Evolutionary conservation across 2,797 vertebrate genomes (phyloP).

Genomic region (Microctenopoma steveboyesi): DNA sequence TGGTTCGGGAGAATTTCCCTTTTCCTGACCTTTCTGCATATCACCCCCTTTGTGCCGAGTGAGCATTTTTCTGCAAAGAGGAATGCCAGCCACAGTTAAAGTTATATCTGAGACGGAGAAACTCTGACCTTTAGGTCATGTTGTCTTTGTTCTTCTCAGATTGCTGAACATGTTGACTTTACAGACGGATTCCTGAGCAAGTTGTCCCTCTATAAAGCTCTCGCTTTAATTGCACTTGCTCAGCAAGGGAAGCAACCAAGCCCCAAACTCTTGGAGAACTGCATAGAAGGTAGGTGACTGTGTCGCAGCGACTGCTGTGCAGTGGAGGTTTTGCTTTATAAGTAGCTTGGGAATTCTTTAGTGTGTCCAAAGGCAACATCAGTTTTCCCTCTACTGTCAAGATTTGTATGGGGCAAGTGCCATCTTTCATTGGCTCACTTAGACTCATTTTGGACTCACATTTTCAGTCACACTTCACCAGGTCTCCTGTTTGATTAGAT

Average conservation of each 20-base stretch:
- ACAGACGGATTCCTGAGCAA: constrained; percentile 82
- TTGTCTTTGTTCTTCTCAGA: constrained; percentile 74
- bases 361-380: constrained; percentile 39
- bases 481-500: background rate
- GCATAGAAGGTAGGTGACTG: constrained; percentile 79
- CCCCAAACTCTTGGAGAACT: constrained; percentile 83
- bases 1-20: constrained; percentile 30
- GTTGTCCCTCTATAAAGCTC: constrained; percentile 82
- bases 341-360: constrained; percentile 47
- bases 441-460: background rate
- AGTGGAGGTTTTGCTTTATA: constrained; percentile 63
- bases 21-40: constrained; percentile 44
- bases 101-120: constrained; percentile 34
- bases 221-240: constrained; percentile 83
- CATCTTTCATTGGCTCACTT: constrained; percentile 37
- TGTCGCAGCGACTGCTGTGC: constrained; percentile 17
- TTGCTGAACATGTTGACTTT: constrained; percentile 78
- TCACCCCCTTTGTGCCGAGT: constrained; percentile 45
- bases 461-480: background rate
- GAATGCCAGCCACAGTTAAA: constrained; percentile 65
- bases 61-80: constrained; percentile 40
- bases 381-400: constrained; percentile 7
- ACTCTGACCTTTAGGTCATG: constrained; percentile 29
- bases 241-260: constrained; percentile 86
- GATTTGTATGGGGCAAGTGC: constrained; percentile 8